These are phyloP conservation scores for Nephrotoma appendiculata DNA, from an alignment of 2,888 invertebrate species.

Conservation along the genomic window DNA sequence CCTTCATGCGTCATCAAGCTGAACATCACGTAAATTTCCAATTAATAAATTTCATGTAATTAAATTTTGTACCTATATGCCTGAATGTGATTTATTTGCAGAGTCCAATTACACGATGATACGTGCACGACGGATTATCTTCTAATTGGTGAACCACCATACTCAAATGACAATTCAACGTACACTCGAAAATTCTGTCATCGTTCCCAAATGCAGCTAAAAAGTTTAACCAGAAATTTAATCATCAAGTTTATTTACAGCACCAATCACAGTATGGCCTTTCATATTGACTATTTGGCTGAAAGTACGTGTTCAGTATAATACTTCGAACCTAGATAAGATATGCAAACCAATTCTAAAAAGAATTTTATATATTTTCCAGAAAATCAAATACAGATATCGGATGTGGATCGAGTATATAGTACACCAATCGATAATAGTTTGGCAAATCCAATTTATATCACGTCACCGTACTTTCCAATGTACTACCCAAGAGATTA, in stretches of 20 bases:
- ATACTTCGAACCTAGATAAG: background rate
- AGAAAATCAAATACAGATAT: constrained; percentile 43
- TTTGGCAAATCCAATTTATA: constrained; percentile 25
- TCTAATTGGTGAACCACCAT: constrained; percentile 48
- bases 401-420: constrained; percentile 32
- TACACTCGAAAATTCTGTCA: background rate
- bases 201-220: background rate
- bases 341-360: constrained; percentile 3
- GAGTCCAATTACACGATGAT: background rate
- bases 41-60: background rate
- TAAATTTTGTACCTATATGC: background rate
- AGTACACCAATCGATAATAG: constrained; percentile 29
- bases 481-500: constrained; percentile 49
- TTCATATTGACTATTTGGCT: background rate
- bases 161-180: constrained; percentile 31
- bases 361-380: constrained; percentile 5
- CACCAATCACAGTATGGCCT: background rate
- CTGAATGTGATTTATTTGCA: background rate
- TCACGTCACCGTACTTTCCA: constrained; percentile 54
- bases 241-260: background rate
- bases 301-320: background rate
- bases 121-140: constrained; percentile 43
- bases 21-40: constrained; percentile 35
- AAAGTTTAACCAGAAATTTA: background rate
- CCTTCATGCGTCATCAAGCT: constrained; percentile 48